Evolutionary conservation across 2,888 invertebrate species (phyloP), one percentile per base, ranked within the genome.

Genomic region (Phortica okadai): DNA sequence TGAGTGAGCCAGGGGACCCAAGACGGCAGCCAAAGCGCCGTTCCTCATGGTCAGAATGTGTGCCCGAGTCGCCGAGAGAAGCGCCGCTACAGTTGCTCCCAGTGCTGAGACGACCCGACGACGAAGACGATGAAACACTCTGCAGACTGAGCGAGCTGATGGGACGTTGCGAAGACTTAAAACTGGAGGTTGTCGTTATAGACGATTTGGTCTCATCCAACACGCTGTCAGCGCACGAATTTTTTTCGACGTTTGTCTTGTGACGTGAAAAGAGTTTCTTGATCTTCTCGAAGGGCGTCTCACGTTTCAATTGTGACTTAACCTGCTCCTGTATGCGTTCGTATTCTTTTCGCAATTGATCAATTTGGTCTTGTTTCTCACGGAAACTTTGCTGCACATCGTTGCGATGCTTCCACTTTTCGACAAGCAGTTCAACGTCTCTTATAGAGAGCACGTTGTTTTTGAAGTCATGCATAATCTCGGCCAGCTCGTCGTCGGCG

Each of bases 401-500:
- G 84, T 97, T 96, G 76, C 97, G 93, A 84, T 96, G 96, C 86
- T 94, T 94, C 97, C 97, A 97, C 87, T 95, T 95, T 90, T 96
- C 95, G 0, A 97, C 97, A 73, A 97, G 92, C 83, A 95, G 94
- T 90, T 97, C 97, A 0, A 97, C 96, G 92, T 97, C 96, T 0
- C 95, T 93, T 87, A 97, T 96, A 0, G 96, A 95, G 82, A 96
- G 95, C 3, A 97, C 96, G 88, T 97, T 96, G 87, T 97, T 97
- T 90, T 97, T 97, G 87, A 96, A 97, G 87, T 97, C 97, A 87
- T 95, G 96, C 89, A 97, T 96, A 73, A 97, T 96, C 92, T 97
- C 97, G 3, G 95, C 94, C 77, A 97, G 92, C 89, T 97, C 97
- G 80, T 96, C 96, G 89, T 97, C 92, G 6, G 89, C 91, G 79